Evolutionary conservation across 2,888 invertebrate species (phyloP), one percentile per base, ranked within the genome.

Genomic region (Spodoptera exigua): DNA sequence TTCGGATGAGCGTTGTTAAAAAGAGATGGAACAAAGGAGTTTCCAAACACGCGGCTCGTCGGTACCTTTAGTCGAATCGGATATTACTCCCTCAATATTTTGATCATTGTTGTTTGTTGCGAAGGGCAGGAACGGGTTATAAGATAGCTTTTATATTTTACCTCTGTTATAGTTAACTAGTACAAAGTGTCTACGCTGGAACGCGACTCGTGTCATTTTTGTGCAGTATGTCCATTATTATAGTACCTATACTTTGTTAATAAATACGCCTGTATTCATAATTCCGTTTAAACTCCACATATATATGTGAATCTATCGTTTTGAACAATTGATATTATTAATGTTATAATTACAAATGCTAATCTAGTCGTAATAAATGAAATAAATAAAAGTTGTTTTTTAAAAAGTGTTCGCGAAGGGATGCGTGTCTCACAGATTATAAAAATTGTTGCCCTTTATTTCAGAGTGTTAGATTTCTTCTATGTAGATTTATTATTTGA

Each of bases 381-480:
- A 78, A 76, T 61, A 63, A 78, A 68, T 62, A 77, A 80, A 78
- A 75, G 78, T 82, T 84, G 79, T 83, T 86, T 86, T 85, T 79
- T 68, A 70, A 82, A 74, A 83, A 79, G 79, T 82, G 79, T 85
- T 80, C 82, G 76, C 79, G 70, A 80, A 77, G 75, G 75, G 82
- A 85, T 81, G 79, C 83, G 80, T 82, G 81, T 86, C 83, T 82
- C 87, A 84, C 79, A 81, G 70, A 81, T 70, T 85, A 81, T 85
- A 85, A 83, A 27, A 85, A 80, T 88, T 88, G 89, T 91, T 90
- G 85, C 82, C 87, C 83, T 88, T 83, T 76, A 87, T 88, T 86
- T 89, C 89, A 86, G 85, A 89, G 87, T 89, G 88, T 90, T 91
- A 91, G 87, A 89, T 88, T 90, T 88, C 86, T 89, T 92, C 87